Base-by-base conservation (phyloP, 2,888 invertebrate genomes). In the Panzeria rudis region DNA sequence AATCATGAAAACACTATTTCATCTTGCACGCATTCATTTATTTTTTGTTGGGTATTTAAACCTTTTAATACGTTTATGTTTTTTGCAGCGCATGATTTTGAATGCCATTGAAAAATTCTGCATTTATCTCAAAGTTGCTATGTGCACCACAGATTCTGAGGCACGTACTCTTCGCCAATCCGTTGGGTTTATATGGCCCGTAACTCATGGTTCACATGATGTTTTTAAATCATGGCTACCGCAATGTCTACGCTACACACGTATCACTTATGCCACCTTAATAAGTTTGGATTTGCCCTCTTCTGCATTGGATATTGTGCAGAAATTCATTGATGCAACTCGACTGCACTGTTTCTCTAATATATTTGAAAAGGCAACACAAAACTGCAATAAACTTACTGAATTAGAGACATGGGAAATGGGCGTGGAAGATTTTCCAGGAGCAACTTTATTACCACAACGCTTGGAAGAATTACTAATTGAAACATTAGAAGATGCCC, bases 321-420 rank as follows among this genome's bases (percentile, higher is more conserved):
- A 97, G 89, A 95, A 95, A 87, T 94, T 98, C 56, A 96, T 98
- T 87, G 96, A 97, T 91, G 97, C 98, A 91, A 95, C 98, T 89
- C 95, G 98, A 86, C 94, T 97, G 77, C 96, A 97, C 91, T 97
- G 98, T 87, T 96, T 98, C 94, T 94, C 95, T 9, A 95, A 96
- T 84, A 94, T 98, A 86, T 95, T 98, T 79, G 96, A 96, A 89
- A 96, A 97, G 89, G 96, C 97, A 0, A 95, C 96, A 20, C 95
- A 96, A 86, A 96, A 96, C 87, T 95, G 97, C 41, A 95, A 95
- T 88, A 94, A 94, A 38, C 93, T 98, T 25, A 94, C 94, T 25
- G 95, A 94, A 41, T 94, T 94, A 87, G 98, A 98, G 93, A 96
- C 95, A 0, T 98, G 98, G 98, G 95, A 95, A 89, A 95, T 98